Base-by-base conservation (phyloP, 1,140 invertebrate species). In the Zaprionus ornatus region DNA sequence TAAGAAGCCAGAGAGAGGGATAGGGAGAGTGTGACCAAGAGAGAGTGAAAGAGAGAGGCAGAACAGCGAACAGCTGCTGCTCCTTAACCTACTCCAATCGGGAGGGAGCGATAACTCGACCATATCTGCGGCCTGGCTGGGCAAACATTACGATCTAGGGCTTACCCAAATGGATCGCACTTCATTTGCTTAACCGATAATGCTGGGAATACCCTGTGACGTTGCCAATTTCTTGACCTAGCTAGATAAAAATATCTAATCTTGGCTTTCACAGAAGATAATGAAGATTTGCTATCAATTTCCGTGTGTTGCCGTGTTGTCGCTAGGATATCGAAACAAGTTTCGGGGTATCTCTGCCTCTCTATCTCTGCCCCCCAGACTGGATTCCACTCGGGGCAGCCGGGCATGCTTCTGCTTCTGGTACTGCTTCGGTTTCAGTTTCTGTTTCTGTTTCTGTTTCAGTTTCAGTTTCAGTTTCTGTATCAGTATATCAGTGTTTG, bases 251-350 rank as follows among this genome's bases (percentile, higher is more conserved):
- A 92, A 82, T 92, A 92, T 92, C 91, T 92, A 92, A 92, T 92
- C 91, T 92, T 92, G 79, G 78, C 71, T 92, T 92, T 90, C 90
- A 92, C 86, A 9, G 40, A 92, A 92, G 91, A 92, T 92, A 92
- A 92, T 92, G 91, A 92, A 92, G 91, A 92, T 92, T 92, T 92
- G 91, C 84, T 92, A 92, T 92, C 91, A 92, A 92, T 92, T 92
- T 72, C 56, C 55, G 27, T 9, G 3, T 32, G 64, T 61, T 62
- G 65, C 63, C 76, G 64, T 64, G 45, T 65, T 56, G 64, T 63
- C 67, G 82, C 70, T 86, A 90, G 90, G 90, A 90, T 91, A 91
- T 91, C 90, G 72, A 37, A 70, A 75, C 69, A 55, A 77, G 63
- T 73, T 66, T 67, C 61, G 59, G 70, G 68, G 76, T 78, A 75